Conservation (phyloP, 2,888 invertebrate species). For the Clanis bilineata region DNA sequence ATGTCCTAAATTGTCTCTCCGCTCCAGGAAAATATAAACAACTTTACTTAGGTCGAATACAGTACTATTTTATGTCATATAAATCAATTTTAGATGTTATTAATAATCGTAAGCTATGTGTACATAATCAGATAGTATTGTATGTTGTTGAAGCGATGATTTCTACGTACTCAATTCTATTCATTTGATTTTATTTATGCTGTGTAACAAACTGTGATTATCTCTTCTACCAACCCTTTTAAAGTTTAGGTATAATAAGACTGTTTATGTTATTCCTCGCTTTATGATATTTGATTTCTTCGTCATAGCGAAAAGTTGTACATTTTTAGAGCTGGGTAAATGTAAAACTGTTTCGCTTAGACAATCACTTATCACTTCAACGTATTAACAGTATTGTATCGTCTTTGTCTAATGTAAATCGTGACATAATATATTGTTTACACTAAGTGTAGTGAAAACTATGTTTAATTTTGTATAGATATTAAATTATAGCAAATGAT, state of each 20-base stretch:
- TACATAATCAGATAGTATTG: slow-evolving; percentile 68
- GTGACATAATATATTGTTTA: slow-evolving; percentile 51
- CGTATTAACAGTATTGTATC: slow-evolving; percentile 27
- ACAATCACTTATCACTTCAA: slow-evolving; percentile 25
- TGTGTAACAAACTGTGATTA: slow-evolving; percentile 38
- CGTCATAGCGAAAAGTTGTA: slow-evolving; percentile 63
- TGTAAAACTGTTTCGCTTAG: slow-evolving; percentile 69
- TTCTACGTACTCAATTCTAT: slow-evolving; percentile 25
- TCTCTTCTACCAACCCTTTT: slow-evolving; percentile 15
- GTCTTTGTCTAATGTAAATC: slow-evolving; percentile 38
- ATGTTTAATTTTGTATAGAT: slow-evolving; percentile 76
- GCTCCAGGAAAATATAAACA: slow-evolving; percentile 53
- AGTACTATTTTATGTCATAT: slow-evolving; percentile 43
- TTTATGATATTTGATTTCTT: slow-evolving; percentile 31
- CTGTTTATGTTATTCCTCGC: slow-evolving; percentile 42
- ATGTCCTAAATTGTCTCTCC: slow-evolving; percentile 46
- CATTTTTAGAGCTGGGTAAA: slow-evolving; percentile 78
- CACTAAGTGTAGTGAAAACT: slow-evolving; percentile 64
- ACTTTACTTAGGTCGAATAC: slow-evolving; percentile 35
- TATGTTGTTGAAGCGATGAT: slow-evolving; percentile 51
- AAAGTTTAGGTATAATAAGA: slow-evolving; percentile 41
- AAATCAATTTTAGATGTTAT: slow-evolving; percentile 66
- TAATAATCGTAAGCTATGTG: slow-evolving; percentile 65
- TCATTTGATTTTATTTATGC: slow-evolving; percentile 22
- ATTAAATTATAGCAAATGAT: slow-evolving; percentile 69